These are phyloP conservation scores for Nannobrachium achirus DNA, from an alignment of 2,113 vertebrate species.

Conservation along the genomic window DNA sequence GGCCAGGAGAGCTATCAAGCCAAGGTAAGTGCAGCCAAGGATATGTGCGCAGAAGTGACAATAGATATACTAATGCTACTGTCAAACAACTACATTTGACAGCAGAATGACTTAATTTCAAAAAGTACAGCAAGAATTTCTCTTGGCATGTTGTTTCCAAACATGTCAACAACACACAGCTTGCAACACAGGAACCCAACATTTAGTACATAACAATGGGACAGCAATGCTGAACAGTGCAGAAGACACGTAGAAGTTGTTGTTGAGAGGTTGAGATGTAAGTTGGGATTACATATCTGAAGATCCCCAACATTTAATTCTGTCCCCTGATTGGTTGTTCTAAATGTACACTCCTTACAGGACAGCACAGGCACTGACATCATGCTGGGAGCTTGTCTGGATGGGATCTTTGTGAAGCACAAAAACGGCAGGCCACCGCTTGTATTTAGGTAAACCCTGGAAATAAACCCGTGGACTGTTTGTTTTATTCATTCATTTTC, in stretches of 20 bases:
- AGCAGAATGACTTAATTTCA: too few relatives aligned
- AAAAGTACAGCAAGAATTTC: too few relatives aligned
- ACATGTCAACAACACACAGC: too few relatives aligned
- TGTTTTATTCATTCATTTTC: background rate
- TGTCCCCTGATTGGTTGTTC: background rate
- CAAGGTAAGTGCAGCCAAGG: constrained; percentile 79
- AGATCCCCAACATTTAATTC: background rate
- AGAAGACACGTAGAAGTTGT: too few relatives aligned
- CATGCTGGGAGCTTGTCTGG: constrained; percentile 90
- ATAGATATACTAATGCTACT: background rate
- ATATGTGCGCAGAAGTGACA: background rate
- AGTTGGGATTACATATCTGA: too few relatives aligned
- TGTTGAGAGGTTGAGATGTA: background rate
- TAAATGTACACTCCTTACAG: constrained; percentile 69
- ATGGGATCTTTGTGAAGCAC: constrained; percentile 95
- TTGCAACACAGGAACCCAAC: too few relatives aligned
- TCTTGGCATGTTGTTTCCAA: too few relatives aligned
- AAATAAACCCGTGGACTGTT: background rate
- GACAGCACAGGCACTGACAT: constrained; percentile 94
- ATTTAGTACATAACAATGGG: too few relatives aligned
- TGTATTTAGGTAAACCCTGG: constrained; percentile 86
- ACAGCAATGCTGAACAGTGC: too few relatives aligned
- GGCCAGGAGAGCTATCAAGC: constrained; percentile 94
- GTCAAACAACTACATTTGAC: too few relatives aligned
- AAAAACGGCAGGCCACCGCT: constrained; percentile 90